These are phyloP conservation scores for Brachylomia viminalis DNA, from an alignment of 2,888 invertebrate species.

Conservation along the genomic window DNA sequence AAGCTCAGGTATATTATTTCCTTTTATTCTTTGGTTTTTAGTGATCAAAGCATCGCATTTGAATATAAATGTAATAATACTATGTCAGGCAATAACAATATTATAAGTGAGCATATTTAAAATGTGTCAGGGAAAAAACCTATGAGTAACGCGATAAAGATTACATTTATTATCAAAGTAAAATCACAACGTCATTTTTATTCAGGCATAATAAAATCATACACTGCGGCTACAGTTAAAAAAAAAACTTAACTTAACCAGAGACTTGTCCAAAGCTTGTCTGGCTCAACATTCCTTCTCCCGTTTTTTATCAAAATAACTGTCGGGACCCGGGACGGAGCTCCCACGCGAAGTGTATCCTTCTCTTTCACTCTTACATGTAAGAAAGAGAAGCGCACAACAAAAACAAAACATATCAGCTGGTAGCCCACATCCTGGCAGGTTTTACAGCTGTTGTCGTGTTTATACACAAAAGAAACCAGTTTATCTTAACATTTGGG, in stretches of 20 bases:
- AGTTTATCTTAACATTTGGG: background rate
- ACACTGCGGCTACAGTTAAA: background rate
- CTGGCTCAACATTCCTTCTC: constrained; percentile 49
- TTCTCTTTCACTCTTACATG: constrained; percentile 31
- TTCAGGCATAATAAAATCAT: constrained; percentile 1
- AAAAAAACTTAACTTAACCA: background rate
- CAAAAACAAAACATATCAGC: constrained; percentile 61
- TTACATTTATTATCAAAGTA: background rate
- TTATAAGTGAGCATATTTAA: background rate
- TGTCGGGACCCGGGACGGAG: constrained; percentile 46
- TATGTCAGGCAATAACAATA: too few species aligned
- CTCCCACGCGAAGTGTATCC: constrained; percentile 44
- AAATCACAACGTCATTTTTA: constrained; percentile 6
- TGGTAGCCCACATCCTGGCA: constrained; percentile 67
- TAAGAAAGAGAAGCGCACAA: constrained; percentile 45
- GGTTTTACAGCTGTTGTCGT: constrained; percentile 64
- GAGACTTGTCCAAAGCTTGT: background rate
- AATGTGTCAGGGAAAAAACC: background rate
- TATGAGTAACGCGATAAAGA: constrained; percentile 5
- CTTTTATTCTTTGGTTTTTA: too few species aligned
- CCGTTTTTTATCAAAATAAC: constrained; percentile 64
- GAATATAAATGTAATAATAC: too few species aligned
- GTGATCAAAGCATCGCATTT: background rate
- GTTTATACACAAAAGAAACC: constrained; percentile 23
- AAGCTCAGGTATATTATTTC: background rate